Base-by-base conservation (phyloP, 2,888 invertebrate genomes). In the Pollenia amentaria region DNA sequence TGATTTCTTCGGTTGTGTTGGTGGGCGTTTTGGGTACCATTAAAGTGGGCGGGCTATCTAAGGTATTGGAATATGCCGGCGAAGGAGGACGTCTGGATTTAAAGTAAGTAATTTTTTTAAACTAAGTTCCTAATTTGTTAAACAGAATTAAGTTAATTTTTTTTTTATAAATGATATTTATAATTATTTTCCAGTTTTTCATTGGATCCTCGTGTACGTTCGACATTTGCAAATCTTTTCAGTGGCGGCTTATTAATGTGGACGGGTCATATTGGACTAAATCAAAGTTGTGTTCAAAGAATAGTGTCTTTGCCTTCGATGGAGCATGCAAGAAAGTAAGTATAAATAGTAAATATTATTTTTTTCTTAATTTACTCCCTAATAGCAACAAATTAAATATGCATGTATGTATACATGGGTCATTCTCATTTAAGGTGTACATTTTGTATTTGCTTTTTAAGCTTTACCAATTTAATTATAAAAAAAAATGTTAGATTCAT, bases 241-340 rank as follows among this genome's bases (percentile, higher is more conserved):
- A 92, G 96, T 79, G 95, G 95, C 12, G 95, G 96, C 14, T 94
- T 95, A 84, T 92, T 94, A 14, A 94, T 95, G 89, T 95, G 95
- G 94, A 94, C 95, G 11, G 94, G 95, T 2, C 95, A 95, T 89
- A 95, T 96, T 90, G 94, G 95, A 8, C 94, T 96, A 18, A 96
- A 96, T 92, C 96, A 96, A 92, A 95, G 95, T 69, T 96, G 96
- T 94, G 96, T 96, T 0, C 96, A 96, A 90, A 94, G 96, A 82
- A 95, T 96, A 88, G 94, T 95, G 40, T 95, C 96, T 0, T 93
- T 96, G 80, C 94, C 95, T 1, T 94, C 94, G 0, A 92, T 95
- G 44, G 93, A 91, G 81, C 94, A 95, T 88, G 95, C 96, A 38
- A 94, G 94, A 93, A 93, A 92, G 96, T 93, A 88, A 73, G 82